Evolutionary conservation across 2,113 vertebrate species (phyloP).

Genomic region (Procavia capensis): DNA sequence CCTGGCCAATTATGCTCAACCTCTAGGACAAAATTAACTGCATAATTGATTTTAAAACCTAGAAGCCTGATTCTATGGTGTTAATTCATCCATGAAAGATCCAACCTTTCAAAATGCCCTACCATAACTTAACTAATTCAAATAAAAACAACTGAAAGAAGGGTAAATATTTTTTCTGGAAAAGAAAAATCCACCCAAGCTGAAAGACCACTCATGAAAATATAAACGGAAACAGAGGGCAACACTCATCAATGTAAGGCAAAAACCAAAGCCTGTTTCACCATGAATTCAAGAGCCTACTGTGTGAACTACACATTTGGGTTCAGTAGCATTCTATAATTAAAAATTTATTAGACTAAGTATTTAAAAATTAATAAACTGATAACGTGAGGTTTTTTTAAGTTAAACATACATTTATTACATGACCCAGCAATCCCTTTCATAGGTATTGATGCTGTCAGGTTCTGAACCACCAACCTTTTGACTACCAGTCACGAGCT

Average conservation of each 20-base stretch:
- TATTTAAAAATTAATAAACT: background rate
- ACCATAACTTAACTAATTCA: conserved; percentile 1
- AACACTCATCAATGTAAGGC: conserved; percentile 13
- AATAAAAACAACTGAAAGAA: conserved; percentile 36
- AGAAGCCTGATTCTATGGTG: background rate
- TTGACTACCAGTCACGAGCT: background rate
- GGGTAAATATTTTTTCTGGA: background rate
- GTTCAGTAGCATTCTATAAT: conserved; percentile 22
- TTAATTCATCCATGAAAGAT: background rate
- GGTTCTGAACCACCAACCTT: too few relatives aligned
- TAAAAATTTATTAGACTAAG: background rate
- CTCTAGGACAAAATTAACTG: background rate
- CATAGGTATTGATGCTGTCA: background rate
- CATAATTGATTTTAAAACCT: conserved; percentile 7
- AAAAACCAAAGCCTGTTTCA: conserved; percentile 4
- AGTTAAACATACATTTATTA: background rate
- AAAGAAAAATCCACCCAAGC: background rate
- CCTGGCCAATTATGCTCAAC: background rate
- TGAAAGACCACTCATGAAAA: background rate
- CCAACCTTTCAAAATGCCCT: background rate
- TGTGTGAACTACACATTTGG: background rate
- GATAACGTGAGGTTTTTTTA: background rate
- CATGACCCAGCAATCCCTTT: background rate
- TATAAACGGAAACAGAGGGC: background rate
- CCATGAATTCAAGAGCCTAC: background rate